These are phyloP conservation scores for Patella caerulea DNA, from an alignment of 2,888 invertebrate species.

Conservation along the genomic window DNA sequence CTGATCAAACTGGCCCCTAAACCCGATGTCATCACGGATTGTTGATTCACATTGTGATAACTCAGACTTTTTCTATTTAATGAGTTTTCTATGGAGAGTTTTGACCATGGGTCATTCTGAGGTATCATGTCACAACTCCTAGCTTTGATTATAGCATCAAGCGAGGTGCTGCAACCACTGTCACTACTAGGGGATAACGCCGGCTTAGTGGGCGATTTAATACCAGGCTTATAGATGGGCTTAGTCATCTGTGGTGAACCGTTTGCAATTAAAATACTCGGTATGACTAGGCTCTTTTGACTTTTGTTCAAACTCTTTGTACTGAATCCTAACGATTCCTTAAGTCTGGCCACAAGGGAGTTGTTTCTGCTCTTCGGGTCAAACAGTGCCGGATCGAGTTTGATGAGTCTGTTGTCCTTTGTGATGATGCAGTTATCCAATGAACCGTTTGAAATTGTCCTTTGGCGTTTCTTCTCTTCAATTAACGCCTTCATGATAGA, in stretches of 20 bases:
- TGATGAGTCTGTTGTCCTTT: slow-evolving; percentile 66
- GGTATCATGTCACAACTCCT: slow-evolving; percentile 30
- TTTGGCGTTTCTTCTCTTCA: slow-evolving; percentile 67
- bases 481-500: slow-evolving; percentile 69
- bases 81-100: slow-evolving; percentile 21
- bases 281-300: slow-evolving; percentile 54
- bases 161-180: slow-evolving; percentile 31
- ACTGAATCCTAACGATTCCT: slow-evolving; percentile 60
- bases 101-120: slow-evolving; percentile 45
- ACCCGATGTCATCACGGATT: slow-evolving; percentile 19
- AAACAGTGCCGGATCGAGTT: slow-evolving; percentile 54
- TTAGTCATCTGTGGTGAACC: slow-evolving; percentile 22
- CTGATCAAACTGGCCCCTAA: slow-evolving; percentile 40
- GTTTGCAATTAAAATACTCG: slow-evolving; percentile 45
- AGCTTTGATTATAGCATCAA: slow-evolving; percentile 27
- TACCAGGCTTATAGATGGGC: slow-evolving; percentile 44
- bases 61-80: slow-evolving; percentile 29
- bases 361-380: slow-evolving; percentile 55
- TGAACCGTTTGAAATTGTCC: slow-evolving; percentile 69
- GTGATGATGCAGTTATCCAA: slow-evolving; percentile 70
- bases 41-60: slow-evolving; percentile 23
- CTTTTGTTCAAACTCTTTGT: slow-evolving; percentile 57
- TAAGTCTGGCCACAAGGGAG: slow-evolving; percentile 56
- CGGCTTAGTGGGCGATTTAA: slow-evolving; percentile 16
- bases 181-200: slow-evolving; percentile 7